Conservation (phyloP, 1,140 invertebrate species). For the Ridgeia piscesae region DNA sequence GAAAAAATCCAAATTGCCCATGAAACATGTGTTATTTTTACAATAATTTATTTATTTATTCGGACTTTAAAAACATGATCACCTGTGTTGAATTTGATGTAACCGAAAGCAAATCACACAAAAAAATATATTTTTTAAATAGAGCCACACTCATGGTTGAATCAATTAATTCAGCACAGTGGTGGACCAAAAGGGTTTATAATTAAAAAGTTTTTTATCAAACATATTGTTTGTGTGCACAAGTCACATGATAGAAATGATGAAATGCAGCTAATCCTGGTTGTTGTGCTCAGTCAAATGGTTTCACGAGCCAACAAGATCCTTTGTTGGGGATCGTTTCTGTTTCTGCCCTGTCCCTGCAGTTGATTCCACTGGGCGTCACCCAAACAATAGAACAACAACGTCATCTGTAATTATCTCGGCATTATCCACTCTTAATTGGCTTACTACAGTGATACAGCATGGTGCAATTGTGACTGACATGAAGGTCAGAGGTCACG, state of each 20-base stretch:
- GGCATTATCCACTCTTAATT: neutral
- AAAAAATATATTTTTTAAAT: too few relatives aligned
- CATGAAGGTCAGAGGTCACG: neutral
- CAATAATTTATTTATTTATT: too few relatives aligned
- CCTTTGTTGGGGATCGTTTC: neutral
- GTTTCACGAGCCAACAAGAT: neutral
- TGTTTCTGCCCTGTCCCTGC: neutral
- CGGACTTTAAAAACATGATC: too few relatives aligned
- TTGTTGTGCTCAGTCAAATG: too few relatives aligned
- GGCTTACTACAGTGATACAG: neutral
- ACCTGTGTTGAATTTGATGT: too few relatives aligned
- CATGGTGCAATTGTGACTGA: neutral
- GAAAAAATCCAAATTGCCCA: too few relatives aligned
- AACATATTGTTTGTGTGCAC: neutral
- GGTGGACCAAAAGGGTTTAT: neutral
- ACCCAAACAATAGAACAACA: neutral
- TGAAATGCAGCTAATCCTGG: too few relatives aligned
- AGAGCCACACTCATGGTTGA: too few relatives aligned
- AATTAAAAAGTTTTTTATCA: neutral
- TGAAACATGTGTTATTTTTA: too few relatives aligned
- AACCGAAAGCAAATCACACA: too few relatives aligned
- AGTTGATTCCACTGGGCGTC: neutral
- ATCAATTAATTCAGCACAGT: neutral
- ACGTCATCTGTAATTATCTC: neutral
- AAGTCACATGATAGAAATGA: neutral